Percentiles rank a stretch among this genome's conserved stretches.
phyloP scores from a whole-genome alignment of 2,797 vertebrate genomes.

The Sebastes hubbsi region DNA sequence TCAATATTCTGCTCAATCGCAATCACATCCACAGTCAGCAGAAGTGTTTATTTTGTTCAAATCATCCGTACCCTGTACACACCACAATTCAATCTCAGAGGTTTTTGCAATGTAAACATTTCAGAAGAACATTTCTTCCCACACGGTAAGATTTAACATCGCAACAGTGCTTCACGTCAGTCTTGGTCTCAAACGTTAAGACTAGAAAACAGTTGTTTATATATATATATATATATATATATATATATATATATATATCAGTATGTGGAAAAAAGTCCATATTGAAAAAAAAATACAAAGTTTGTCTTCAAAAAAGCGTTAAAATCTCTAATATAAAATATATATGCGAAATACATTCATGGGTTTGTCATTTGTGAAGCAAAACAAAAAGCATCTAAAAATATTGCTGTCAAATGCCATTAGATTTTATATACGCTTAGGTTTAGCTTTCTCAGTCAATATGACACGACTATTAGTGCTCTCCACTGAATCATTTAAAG shows the following conservation, averaged over 20 bases:
- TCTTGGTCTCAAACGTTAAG: constrained; percentile 18
- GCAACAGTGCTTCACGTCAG: constrained; percentile 24
- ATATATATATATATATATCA: not conserved
- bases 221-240: not conserved
- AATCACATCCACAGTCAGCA: constrained; percentile 2
- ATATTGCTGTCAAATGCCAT: constrained; percentile 28
- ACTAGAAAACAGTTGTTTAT: constrained; percentile 36
- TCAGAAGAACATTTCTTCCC: constrained; percentile 1
- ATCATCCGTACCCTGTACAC: constrained; percentile 11
- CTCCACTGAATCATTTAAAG: constrained; percentile 6
- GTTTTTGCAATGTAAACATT: constrained; percentile 45
- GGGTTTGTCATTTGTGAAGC: constrained; percentile 33
- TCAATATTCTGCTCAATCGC: not conserved
- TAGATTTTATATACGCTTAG: not conserved
- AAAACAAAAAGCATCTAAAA: constrained; percentile 43
- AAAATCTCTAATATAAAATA: constrained; percentile 58
- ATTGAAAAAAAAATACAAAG: constrained; percentile 40
- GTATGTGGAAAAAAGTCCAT: constrained; percentile 24
- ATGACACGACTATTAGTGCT: constrained; percentile 3
- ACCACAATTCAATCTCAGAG: not conserved
- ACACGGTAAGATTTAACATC: constrained; percentile 6
- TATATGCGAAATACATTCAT: constrained; percentile 69
- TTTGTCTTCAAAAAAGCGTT: constrained; percentile 50
- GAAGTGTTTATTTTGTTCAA: constrained; percentile 50
- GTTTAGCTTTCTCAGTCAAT: constrained; percentile 26